Evolutionary conservation across 2,888 invertebrate species (phyloP).

Genomic region (Drosophila borealis): DNA sequence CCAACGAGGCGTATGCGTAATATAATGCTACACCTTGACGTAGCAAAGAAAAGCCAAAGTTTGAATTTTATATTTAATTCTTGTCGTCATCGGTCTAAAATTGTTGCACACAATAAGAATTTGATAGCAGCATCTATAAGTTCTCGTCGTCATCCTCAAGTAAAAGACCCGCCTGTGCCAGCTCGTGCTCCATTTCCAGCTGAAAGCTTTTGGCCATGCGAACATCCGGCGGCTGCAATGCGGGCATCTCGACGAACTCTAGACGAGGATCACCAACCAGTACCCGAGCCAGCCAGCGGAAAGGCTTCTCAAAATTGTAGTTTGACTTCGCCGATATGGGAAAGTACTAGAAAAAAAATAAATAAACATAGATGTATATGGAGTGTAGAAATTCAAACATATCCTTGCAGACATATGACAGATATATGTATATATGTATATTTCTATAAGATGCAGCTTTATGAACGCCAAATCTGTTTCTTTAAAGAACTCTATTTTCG

Average conservation of each 20-base stretch:
- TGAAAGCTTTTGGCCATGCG: constrained; percentile 98
- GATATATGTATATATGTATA: too few species aligned
- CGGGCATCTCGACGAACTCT: constrained; percentile 99
- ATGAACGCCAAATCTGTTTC: too few species aligned
- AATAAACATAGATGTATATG: not conserved
- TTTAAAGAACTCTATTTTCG: too few species aligned
- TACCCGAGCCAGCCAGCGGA: constrained; percentile 98
- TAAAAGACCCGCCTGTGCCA: constrained; percentile 95
- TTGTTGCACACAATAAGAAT: not conserved
- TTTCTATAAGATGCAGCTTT: too few species aligned
- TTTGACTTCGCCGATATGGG: constrained; percentile 99
- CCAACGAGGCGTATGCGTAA: constrained; percentile 20
- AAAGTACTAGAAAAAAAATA: constrained; percentile 92
- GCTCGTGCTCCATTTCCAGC: constrained; percentile 96
- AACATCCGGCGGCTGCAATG: constrained; percentile 97
- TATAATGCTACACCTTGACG: not conserved
- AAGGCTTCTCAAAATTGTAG: constrained; percentile 99
- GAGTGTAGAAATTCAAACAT: too few species aligned
- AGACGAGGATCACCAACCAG: constrained; percentile 98
- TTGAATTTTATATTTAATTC: too few species aligned
- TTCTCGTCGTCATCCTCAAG: constrained; percentile 95
- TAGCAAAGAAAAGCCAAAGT: too few species aligned
- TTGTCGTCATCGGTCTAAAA: not conserved
- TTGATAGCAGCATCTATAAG: not conserved
- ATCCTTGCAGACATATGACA: too few species aligned